Evolutionary conservation across 2,888 invertebrate genomes (phyloP).

Genomic region (Platycheirus albimanus): DNA sequence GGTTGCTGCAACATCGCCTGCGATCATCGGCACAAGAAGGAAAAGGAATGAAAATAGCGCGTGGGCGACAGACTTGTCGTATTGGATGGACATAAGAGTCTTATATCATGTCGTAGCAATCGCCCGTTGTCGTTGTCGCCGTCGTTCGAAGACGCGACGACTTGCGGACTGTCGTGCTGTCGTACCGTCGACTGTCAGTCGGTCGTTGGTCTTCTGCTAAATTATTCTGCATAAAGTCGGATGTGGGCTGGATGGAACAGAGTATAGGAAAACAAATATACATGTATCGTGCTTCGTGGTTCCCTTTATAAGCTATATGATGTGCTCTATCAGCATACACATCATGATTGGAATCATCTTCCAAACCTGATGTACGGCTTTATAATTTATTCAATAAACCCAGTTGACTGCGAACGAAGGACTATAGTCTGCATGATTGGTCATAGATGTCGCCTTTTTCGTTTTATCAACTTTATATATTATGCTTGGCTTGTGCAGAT

Average conservation of each 20-base stretch:
- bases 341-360: slow-evolving; percentile 64
- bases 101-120: slow-evolving; percentile 73
- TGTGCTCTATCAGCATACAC: slow-evolving; percentile 52
- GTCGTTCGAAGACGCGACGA: slow-evolving; percentile 11
- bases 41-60: slow-evolving; percentile 72
- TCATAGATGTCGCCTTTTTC: slow-evolving; percentile 59
- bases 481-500: slow-evolving; percentile 43
- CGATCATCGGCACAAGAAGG: slow-evolving; percentile 35
- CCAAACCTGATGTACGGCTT: slow-evolving; percentile 63
- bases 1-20: slow-evolving; percentile 39
- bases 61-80: slow-evolving; percentile 75
- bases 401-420: slow-evolving; percentile 31
- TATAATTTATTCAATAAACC: slow-evolving; percentile 65
- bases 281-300: slow-evolving; percentile 31
- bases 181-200: slow-evolving; percentile 41
- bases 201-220: slow-evolving; percentile 57
- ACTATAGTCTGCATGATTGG: slow-evolving; percentile 59
- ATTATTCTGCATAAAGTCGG: slow-evolving; percentile 63
- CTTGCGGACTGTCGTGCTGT: too few relatives aligned
- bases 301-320: slow-evolving; percentile 45
- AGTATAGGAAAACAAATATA: slow-evolving; percentile 27
- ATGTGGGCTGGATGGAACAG: slow-evolving; percentile 48
- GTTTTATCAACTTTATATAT: slow-evolving; percentile 54
- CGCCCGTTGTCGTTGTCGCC: slow-evolving; percentile 38
- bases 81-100: slow-evolving; percentile 75